phyloP scores from a whole-genome alignment of 2,888 invertebrate species.

The Oligia strigilis region DNA sequence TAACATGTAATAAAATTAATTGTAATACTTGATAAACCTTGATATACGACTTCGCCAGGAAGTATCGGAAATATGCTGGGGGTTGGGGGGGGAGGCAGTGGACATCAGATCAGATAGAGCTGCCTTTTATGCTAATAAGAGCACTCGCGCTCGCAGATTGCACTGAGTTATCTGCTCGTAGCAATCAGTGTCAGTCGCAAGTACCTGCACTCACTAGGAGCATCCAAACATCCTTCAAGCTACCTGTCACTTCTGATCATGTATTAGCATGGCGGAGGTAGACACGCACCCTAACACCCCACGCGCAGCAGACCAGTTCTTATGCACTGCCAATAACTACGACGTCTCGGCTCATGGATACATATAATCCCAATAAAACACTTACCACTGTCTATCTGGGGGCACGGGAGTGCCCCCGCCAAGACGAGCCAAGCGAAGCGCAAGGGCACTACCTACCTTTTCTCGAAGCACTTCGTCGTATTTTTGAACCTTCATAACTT shows the following conservation, averaged over 20 bases:
- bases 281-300: neutral
- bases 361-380: conserved; percentile 15
- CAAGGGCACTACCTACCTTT: no score
- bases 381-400: neutral
- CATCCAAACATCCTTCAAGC: no score
- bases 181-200: conserved; percentile 8
- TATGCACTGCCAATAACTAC: conserved; percentile 6
- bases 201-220: neutral
- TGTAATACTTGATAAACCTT: conserved; percentile 60
- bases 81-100: neutral
- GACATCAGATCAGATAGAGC: conserved; percentile 40
- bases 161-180: conserved; percentile 28
- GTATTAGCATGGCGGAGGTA: neutral
- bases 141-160: neutral
- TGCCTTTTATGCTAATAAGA: conserved; percentile 45
- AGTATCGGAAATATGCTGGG: conserved; percentile 65
- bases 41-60: conserved; percentile 61
- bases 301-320: neutral
- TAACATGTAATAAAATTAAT: conserved; percentile 62
- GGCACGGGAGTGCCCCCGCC: no score
- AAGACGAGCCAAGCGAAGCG: no score
- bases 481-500: no score
- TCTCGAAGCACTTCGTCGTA: no score
- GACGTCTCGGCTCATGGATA: neutral
- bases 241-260: neutral